Base-by-base conservation (phyloP, 2,113 vertebrate genomes). In the Muntiacus reevesi region DNA sequence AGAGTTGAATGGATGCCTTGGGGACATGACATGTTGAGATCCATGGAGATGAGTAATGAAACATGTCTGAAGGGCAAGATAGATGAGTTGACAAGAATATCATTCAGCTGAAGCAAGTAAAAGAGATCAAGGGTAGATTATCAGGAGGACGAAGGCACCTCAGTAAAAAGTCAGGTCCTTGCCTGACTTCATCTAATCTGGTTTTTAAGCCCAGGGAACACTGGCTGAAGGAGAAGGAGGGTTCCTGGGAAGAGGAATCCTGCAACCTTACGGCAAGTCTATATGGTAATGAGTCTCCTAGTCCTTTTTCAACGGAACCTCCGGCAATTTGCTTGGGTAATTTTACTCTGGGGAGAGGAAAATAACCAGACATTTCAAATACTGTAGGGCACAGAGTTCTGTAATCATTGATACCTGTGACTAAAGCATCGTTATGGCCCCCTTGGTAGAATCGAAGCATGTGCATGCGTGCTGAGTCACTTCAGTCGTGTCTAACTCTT, bases 61-160 rank as follows among this genome's bases (percentile, higher is more conserved):
- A 59, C 45, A 30, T 50, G 33, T 82, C 84, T 5, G 30, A 17
- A 2, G 47, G 76, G 19, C 43, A 59, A n/a, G 74, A 88, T 3
- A 74, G 60, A 74, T 43, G 43, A 15, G 59, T 30, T 96, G 14
- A 54, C 60, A 79, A 36, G 57, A 43, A 21, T 60, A 60, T 33
- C 33, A 27, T 43, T 95, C 62, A 76, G 3, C 10, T 78, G 55
- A 64, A 86, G 16, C 47, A 45, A 54, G 5, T 78, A 12, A 71
- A 25, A 95, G 28, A 86, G 54, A 87, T 55, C 71, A 79, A 79
- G 47, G 57, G 25, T 79, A 91, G 30, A 60, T 95, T 43, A 57
- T n/a, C 57, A 86, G 52, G 57, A 91, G n/a, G 47, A 47, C 1
- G 23, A 91, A 86, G 67, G 67, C 30, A 87, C 6, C 36, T 17